Percentiles rank a stretch among this genome's conserved stretches.
Conservation (phyloP, 2,797 vertebrate species). For the Phalloptychus januarius region DNA sequence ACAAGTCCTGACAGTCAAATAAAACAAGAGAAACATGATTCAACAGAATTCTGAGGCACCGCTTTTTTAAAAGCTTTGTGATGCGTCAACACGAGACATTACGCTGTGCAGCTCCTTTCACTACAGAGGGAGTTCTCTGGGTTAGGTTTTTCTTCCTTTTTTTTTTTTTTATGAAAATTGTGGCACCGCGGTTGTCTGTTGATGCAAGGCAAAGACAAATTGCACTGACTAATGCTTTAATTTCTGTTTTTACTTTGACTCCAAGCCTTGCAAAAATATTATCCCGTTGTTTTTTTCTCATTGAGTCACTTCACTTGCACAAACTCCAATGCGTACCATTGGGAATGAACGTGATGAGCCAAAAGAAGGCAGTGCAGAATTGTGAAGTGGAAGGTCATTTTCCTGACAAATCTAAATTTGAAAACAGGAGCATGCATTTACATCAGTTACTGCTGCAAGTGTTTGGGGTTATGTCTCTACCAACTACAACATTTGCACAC, state of each 20-base stretch:
- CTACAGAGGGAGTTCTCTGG: constrained; percentile 17
- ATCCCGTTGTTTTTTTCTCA: not conserved
- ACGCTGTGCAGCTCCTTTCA: constrained; percentile 14
- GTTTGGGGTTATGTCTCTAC: not conserved
- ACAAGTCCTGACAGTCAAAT: constrained; percentile 63
- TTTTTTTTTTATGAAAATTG: constrained; percentile 25
- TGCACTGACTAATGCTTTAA: constrained; percentile 32
- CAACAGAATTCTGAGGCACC: constrained; percentile 63
- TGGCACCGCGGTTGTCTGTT: not conserved
- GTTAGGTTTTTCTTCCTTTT: constrained; percentile 13
- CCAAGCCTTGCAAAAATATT: not conserved
- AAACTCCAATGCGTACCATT: not conserved
- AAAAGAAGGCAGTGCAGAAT: not conserved
- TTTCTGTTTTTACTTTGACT: constrained; percentile 45
- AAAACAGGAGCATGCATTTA: not conserved
- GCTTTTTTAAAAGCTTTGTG: constrained; percentile 53
- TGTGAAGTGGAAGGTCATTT: not conserved
- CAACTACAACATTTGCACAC: not conserved
- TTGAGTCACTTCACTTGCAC: not conserved
- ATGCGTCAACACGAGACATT: constrained; percentile 48
- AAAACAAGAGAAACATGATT: constrained; percentile 60
- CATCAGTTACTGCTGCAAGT: not conserved
- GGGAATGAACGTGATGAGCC: not conserved
- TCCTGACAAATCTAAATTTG: not conserved
- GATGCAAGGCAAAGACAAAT: constrained; percentile 18